Conservation (phyloP, 1,140 invertebrate genomes). For the Pissodes strobi region DNA sequence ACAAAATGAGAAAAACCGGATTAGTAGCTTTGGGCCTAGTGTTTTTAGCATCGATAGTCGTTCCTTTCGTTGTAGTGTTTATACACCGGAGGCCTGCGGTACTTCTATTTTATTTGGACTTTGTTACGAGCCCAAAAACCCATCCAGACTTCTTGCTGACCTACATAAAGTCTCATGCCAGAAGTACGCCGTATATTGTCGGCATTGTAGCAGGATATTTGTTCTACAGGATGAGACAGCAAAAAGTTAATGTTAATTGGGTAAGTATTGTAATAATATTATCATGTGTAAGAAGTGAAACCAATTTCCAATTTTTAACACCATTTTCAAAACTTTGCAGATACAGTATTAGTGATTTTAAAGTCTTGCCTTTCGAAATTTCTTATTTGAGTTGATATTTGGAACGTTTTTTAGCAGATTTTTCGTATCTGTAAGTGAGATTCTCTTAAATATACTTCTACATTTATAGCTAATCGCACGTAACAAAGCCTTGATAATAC, state of each 20-base stretch:
- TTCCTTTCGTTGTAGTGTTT: constrained; percentile 58
- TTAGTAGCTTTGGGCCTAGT: constrained; percentile 29
- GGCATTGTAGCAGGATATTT: constrained; percentile 60
- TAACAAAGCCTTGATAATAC: too few relatives aligned
- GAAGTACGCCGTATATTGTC: constrained; percentile 60
- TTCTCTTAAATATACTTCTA: too few relatives aligned
- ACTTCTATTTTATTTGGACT: constrained; percentile 60
- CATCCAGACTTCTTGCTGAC: constrained; percentile 57
- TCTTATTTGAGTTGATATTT: too few relatives aligned
- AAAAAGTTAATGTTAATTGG: constrained; percentile 32
- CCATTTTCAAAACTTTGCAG: too few relatives aligned
- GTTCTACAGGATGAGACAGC: constrained; percentile 51
- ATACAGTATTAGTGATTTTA: too few relatives aligned
- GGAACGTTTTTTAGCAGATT: too few relatives aligned
- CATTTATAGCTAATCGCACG: too few relatives aligned
- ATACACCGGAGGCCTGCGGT: constrained; percentile 55
- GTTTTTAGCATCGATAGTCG: constrained; percentile 34
- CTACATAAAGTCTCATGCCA: constrained; percentile 62
- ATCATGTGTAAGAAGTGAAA: too few relatives aligned
- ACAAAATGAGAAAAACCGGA: constrained; percentile 47
- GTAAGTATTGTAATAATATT: too few relatives aligned
- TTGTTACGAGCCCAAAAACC: constrained; percentile 56
- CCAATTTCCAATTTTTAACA: too few relatives aligned
- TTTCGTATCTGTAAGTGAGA: too few relatives aligned
- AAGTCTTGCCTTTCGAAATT: too few relatives aligned